These are phyloP conservation scores for Eulemur macaco DNA, from an alignment of 2,113 vertebrate species.

Conservation along the genomic window DNA sequence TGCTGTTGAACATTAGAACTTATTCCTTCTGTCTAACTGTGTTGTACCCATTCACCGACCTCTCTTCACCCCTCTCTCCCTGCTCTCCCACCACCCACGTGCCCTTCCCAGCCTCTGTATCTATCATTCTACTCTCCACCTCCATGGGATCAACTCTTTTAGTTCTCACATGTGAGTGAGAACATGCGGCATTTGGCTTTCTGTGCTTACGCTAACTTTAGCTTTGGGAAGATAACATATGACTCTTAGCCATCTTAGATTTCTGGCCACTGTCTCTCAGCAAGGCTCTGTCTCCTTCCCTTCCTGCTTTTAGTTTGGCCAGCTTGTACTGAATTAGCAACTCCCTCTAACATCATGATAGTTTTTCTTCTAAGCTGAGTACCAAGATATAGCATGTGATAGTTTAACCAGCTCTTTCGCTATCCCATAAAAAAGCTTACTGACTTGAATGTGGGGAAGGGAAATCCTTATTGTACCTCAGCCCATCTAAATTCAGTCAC, in stretches of 20 bases:
- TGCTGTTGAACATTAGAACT: background rate
- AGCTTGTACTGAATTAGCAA: background rate
- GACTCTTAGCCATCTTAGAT: background rate
- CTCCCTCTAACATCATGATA: background rate
- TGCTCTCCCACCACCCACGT: background rate
- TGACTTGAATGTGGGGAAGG: background rate
- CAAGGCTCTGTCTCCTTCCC: background rate
- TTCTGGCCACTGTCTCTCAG: background rate
- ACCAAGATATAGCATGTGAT: background rate
- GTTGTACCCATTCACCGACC: too few relatives aligned
- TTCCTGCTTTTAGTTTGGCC: background rate
- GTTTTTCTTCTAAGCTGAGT: background rate
- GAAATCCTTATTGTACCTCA: background rate
- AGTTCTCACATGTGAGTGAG: background rate
- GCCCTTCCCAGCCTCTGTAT: background rate
- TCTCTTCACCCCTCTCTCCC: background rate
- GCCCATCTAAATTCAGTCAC: background rate
- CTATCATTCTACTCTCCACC: background rate
- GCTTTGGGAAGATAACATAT: background rate
- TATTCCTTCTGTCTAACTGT: background rate
- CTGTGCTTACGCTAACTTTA: constrained; percentile 9
- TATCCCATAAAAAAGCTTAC: background rate
- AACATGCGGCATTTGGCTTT: background rate
- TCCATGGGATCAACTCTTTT: background rate
- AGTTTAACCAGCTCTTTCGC: background rate